Conservation (phyloP, 2,888 invertebrate genomes). For the Corbicula japonica region DNA sequence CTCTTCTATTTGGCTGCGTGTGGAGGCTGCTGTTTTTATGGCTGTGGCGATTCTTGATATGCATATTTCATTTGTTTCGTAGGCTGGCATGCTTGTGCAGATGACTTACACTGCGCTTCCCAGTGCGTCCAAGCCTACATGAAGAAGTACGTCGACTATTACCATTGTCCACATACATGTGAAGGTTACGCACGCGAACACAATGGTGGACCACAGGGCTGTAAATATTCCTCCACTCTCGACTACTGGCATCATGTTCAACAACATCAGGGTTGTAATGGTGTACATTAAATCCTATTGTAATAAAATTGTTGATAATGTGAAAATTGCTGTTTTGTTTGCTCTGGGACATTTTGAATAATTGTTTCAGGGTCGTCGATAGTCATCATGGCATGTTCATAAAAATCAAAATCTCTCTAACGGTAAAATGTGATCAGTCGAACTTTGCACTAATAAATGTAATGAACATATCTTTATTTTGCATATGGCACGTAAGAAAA, state of each 20-base stretch:
- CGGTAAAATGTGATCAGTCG: no score
- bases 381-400: no score
- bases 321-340: no score
- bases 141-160: conserved; percentile 71
- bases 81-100: conserved; percentile 76
- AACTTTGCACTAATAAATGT: no score
- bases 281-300: conserved; percentile 37
- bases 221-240: conserved; percentile 63
- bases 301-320: no score
- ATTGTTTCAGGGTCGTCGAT: no score
- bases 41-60: not conserved
- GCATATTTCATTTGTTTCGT: conserved; percentile 3
- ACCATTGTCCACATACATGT: conserved; percentile 72
- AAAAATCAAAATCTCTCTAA: no score
- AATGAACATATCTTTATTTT: no score
- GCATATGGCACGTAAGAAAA: no score
- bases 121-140: conserved; percentile 76
- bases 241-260: conserved; percentile 70
- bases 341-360: no score
- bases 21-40: not conserved
- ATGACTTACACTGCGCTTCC: conserved; percentile 72
- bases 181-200: conserved; percentile 80
- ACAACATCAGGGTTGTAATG: conserved; percentile 40
- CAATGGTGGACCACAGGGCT: conserved; percentile 81
- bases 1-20: not conserved